Conservation (phyloP, 2,888 invertebrate genomes). For the Antheraea yamamai region DNA sequence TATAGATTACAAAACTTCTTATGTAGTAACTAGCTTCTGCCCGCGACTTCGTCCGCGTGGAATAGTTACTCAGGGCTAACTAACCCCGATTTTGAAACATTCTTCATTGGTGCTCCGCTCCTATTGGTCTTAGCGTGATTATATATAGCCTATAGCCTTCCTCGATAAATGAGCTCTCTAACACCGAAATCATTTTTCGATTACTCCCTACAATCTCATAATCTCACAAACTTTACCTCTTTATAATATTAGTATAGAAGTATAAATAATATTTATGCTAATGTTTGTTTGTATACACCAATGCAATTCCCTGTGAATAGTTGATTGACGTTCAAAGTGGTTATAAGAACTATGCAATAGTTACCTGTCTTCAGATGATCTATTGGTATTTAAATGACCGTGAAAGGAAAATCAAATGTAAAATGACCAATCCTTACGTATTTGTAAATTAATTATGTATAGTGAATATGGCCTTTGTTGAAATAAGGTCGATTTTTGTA, state of each 20-base stretch:
- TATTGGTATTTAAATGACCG: constrained; percentile 15
- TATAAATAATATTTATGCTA: constrained; percentile 57
- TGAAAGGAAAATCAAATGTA: constrained; percentile 50
- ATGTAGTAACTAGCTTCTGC: too few species aligned
- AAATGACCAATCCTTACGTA: constrained; percentile 31
- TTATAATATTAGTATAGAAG: too few species aligned
- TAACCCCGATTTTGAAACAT: too few species aligned
- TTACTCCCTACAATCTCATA: too few species aligned
- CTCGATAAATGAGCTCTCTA: too few species aligned
- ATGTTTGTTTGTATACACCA: constrained; percentile 63
- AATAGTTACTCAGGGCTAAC: too few species aligned
- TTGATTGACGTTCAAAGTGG: constrained; percentile 48
- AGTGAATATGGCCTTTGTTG: not conserved
- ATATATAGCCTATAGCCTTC: too few species aligned
- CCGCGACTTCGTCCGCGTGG: too few species aligned
- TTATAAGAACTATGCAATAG: constrained; percentile 39
- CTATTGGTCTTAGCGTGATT: too few species aligned
- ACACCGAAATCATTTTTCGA: too few species aligned
- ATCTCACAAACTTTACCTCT: too few species aligned
- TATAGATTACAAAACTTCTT: constrained; percentile 40
- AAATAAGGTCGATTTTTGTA: constrained; percentile 4
- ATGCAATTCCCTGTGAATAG: constrained; percentile 47
- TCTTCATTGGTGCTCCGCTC: too few species aligned
- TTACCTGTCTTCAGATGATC: constrained; percentile 41
- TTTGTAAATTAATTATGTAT: constrained; percentile 17